Conservation (phyloP, 2,797 vertebrate species). For the Aldrovandia affinis region DNA sequence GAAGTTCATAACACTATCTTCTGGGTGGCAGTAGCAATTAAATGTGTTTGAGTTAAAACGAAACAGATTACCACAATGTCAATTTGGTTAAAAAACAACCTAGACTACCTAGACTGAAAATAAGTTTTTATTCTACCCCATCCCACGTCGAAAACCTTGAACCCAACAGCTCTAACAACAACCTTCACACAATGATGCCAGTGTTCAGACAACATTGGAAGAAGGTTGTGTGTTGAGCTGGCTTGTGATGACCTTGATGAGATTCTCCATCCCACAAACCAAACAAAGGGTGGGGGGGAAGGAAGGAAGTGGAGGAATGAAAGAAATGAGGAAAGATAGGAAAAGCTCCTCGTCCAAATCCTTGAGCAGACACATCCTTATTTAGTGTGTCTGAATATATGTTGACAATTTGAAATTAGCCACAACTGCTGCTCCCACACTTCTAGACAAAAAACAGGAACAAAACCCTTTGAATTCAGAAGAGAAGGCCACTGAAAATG, state of each 20-base stretch:
- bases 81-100: too few relatives aligned
- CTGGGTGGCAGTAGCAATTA: neutral
- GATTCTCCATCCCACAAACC: neutral
- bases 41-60: neutral
- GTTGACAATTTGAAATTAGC: neutral
- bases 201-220: neutral
- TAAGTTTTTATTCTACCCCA: too few relatives aligned
- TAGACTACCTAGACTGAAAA: too few relatives aligned
- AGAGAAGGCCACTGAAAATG: neutral
- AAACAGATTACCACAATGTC: neutral
- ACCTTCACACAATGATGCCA: neutral
- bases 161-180: neutral
- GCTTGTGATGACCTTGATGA: neutral
- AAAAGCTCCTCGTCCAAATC: neutral
- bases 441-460: neutral
- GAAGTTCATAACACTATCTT: neutral
- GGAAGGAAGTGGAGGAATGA: neutral
- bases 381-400: neutral
- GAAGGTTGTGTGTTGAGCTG: neutral
- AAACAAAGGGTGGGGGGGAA: neutral
- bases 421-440: neutral
- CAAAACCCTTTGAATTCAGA: neutral
- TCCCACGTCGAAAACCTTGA: neutral
- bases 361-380: neutral
- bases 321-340: neutral